A percentile compares a stretch with the other conserved stretches of the same genome.
Evolutionary conservation across 2,113 vertebrate genomes (phyloP).

Genomic region (Cephalophus harveyi): DNA sequence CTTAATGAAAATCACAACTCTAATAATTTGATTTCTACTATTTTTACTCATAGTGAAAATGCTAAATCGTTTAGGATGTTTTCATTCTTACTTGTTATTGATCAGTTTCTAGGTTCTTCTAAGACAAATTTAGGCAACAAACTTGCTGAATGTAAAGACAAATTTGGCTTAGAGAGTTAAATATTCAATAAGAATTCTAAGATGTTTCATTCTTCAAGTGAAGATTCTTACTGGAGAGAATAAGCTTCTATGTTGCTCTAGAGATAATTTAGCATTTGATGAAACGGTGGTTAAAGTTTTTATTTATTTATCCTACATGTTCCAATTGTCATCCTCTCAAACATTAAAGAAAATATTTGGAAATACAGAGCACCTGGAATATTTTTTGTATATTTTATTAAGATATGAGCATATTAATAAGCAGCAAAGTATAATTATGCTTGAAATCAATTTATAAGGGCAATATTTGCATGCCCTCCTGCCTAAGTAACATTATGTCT

Average conservation of each 20-base stretch:
- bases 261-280: not conserved
- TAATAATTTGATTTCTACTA: not conserved
- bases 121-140: not conserved
- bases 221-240: not conserved
- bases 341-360: not conserved
- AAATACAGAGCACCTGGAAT: not conserved
- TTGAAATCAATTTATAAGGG: not conserved
- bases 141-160: not conserved
- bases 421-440: not conserved
- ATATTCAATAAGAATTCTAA: not conserved
- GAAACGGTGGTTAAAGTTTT: not conserved
- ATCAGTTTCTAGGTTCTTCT: not conserved
- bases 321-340: not conserved
- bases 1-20: conserved; percentile 14
- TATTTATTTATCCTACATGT: not conserved
- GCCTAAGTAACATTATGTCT: not conserved
- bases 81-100: not conserved
- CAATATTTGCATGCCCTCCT: not conserved
- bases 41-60: not conserved
- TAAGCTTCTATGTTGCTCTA: not conserved
- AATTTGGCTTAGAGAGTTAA: not conserved
- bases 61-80: not conserved
- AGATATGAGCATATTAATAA: not conserved
- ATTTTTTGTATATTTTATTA: not conserved
- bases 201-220: not conserved